phyloP scores from a whole-genome alignment of 2,888 invertebrate genomes.

The Melanophora roralis region DNA sequence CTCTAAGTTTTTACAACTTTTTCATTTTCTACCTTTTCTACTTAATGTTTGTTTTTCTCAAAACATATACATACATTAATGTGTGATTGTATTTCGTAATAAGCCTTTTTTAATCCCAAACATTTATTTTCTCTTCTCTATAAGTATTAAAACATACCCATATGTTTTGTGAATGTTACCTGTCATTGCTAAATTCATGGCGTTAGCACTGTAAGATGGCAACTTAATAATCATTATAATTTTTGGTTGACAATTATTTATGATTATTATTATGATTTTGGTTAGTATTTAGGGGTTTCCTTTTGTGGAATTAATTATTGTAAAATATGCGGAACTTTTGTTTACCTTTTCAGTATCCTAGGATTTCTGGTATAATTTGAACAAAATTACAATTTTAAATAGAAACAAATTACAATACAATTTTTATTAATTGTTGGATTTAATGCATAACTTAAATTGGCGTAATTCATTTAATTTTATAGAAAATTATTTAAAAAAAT shows the following conservation, averaged over 20 bases:
- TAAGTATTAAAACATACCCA: not conserved
- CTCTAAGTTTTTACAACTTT: too few species aligned
- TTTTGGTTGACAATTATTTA: conserved; percentile 61
- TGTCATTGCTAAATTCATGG: not conserved
- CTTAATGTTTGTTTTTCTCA: not conserved
- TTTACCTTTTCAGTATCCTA: too few species aligned
- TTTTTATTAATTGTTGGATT: too few species aligned
- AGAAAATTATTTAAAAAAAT: too few species aligned
- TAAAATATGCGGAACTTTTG: too few species aligned
- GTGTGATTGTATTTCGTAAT: not conserved
- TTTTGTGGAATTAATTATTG: too few species aligned
- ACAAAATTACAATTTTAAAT: too few species aligned
- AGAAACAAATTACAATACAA: too few species aligned
- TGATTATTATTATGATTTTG: conserved; percentile 61
- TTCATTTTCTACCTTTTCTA: not conserved
- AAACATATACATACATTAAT: too few species aligned
- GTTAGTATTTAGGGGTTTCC: not conserved
- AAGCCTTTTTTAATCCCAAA: not conserved
- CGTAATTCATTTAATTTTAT: too few species aligned
- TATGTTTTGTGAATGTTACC: not conserved
- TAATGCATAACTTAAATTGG: too few species aligned
- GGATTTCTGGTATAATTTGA: too few species aligned
- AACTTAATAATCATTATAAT: conserved; percentile 53
- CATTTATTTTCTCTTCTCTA: not conserved
- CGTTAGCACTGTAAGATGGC: not conserved